phyloP scores from a whole-genome alignment of 2,888 invertebrate species.

The Gasteruption jaculator region DNA sequence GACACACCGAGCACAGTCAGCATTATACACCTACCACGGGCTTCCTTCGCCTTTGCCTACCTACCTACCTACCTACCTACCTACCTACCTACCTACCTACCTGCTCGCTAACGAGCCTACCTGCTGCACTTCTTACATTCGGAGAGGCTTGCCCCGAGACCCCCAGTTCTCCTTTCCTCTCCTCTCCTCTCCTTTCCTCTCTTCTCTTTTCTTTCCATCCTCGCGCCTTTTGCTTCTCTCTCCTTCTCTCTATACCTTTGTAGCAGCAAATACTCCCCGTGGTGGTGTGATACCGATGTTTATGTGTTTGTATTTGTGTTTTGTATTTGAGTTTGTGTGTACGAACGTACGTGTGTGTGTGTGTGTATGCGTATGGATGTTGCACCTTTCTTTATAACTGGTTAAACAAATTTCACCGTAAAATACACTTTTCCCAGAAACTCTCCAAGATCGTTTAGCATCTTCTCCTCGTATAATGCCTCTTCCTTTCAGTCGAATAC shows the following conservation, averaged over 20 bases:
- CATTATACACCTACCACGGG: slow-evolving; percentile 37
- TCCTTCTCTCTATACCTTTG: slow-evolving; percentile 11
- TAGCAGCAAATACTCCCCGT: slow-evolving; percentile 29
- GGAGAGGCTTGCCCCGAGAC: slow-evolving; percentile 35
- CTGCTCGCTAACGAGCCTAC: slow-evolving; percentile 50
- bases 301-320: background rate
- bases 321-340: no score
- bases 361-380: slow-evolving; percentile 22
- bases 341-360: no score
- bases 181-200: slow-evolving; percentile 21
- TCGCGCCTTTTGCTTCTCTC: slow-evolving; percentile 17
- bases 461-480: no score
- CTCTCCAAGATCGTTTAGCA: no score
- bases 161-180: slow-evolving; percentile 16
- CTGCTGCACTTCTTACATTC: slow-evolving; percentile 49
- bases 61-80: slow-evolving; percentile 50
- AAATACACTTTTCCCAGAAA: slow-evolving; percentile 40
- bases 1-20: slow-evolving; percentile 42
- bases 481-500: no score
- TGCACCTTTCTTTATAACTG: slow-evolving; percentile 38
- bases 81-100: slow-evolving; percentile 48
- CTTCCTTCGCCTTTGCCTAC: slow-evolving; percentile 36
- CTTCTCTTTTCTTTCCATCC: slow-evolving; percentile 12
- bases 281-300: slow-evolving; percentile 21
- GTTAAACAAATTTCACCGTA: slow-evolving; percentile 44